Percentiles rank a stretch among this genome's conserved stretches.
These are phyloP conservation scores for Cynaeus angustus DNA, from an alignment of 2,888 invertebrate species.

Conservation along the genomic window DNA sequence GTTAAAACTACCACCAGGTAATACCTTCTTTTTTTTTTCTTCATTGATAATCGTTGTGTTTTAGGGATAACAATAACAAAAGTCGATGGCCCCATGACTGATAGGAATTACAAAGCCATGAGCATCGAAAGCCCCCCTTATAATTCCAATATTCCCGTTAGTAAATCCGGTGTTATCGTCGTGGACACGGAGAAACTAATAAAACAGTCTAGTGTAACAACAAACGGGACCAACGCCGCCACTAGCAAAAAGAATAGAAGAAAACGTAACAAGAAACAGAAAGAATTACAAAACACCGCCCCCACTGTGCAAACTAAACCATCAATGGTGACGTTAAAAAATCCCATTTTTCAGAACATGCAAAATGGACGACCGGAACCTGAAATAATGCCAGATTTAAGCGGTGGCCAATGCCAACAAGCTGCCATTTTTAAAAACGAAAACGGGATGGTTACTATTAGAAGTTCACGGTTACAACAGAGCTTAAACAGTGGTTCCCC, in stretches of 20 bases:
- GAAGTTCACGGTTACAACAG: slow-evolving; percentile 79
- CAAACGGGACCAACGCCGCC: slow-evolving; percentile 54
- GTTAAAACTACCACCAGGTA: slow-evolving; percentile 67
- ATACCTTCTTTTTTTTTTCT: not conserved
- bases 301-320: slow-evolving; percentile 63
- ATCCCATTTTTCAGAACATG: slow-evolving; percentile 83
- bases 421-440: slow-evolving; percentile 82
- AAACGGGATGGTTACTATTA: slow-evolving; percentile 88
- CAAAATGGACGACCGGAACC: slow-evolving; percentile 65
- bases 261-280: slow-evolving; percentile 74
- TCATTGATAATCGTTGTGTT: slow-evolving; percentile 24
- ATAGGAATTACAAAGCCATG: slow-evolving; percentile 62
- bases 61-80: slow-evolving; percentile 72
- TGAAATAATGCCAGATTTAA: slow-evolving; percentile 56
- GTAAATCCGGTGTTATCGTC: slow-evolving; percentile 76
- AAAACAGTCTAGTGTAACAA: slow-evolving; percentile 51
- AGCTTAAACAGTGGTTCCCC: slow-evolving; percentile 58
- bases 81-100: slow-evolving; percentile 70
- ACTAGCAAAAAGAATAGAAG: slow-evolving; percentile 72
- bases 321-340: slow-evolving; percentile 85
- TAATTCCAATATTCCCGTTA: slow-evolving; percentile 60
- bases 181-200: slow-evolving; percentile 77
- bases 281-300: slow-evolving; percentile 56
- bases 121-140: slow-evolving; percentile 56
- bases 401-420: slow-evolving; percentile 71